A percentile compares a stretch with the other conserved stretches of the same genome.
Evolutionary conservation across 2,113 vertebrate genomes (phyloP).

Genomic region (Oenanthe melanoleuca): DNA sequence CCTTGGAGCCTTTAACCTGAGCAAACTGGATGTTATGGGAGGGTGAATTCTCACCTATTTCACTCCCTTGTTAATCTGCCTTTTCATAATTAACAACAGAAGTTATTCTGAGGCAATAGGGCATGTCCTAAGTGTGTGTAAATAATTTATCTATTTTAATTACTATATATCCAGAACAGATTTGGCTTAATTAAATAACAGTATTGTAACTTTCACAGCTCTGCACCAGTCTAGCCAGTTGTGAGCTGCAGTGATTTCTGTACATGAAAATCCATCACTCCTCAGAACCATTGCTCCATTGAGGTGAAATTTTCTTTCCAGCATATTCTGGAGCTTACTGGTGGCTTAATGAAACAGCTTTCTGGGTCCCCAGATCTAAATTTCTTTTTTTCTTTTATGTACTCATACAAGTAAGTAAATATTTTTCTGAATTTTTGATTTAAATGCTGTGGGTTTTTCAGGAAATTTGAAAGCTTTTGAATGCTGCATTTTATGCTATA

Average conservation of each 20-base stretch:
- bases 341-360: not conserved
- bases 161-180: not conserved
- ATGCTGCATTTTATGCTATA: not conserved
- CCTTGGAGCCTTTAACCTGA: not conserved
- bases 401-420: not conserved
- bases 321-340: not conserved
- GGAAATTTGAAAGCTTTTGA: not conserved
- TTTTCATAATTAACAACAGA: not conserved
- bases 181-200: not conserved
- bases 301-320: not conserved
- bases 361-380: rapidly evolving
- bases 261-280: not conserved
- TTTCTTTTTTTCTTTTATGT: not conserved
- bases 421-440: not conserved
- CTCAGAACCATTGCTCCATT: not conserved
- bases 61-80: not conserved
- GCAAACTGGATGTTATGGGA: not conserved
- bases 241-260: not conserved
- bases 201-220: not conserved
- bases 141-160: not conserved
- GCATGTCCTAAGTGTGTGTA: not conserved
- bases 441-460: not conserved
- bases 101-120: not conserved
- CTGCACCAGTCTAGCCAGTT: not conserved
- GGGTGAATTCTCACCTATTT: not conserved